Evolutionary conservation across 2,888 invertebrate species (phyloP), one percentile per base, ranked within the genome.

Genomic region (Limenitis camilla): DNA sequence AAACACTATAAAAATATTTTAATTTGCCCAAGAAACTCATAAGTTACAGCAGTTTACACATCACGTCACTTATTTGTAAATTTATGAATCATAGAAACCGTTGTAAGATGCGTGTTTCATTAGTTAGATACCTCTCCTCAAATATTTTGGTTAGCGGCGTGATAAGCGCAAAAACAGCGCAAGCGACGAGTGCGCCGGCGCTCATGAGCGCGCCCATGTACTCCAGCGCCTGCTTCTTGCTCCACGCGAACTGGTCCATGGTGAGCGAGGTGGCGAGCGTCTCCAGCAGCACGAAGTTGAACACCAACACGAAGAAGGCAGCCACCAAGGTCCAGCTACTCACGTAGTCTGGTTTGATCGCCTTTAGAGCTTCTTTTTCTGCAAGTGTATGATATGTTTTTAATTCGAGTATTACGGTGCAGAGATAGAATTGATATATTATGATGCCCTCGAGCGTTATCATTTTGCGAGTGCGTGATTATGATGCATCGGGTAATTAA

Each of bases 241-340:
- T 90, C 95, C 95, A 96, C 31, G 92, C 96, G 78, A 96, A 95
- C 83, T 95, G 95, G 74, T 96, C 95, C 93, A 95, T 95, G 31
- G 94, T 94, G 49, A 96, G 87, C 4, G 95, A 91, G 7, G 95
- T 94, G 27, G 93, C 95, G 61, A 95, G 88, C 43, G 96, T 95
- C 89, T 96, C 96, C 64, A 96, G 85, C 56, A 96, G 88, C 66
- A 96, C 95, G 79, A 96, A 96, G 85, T 95, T 95, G 76, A 95
- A 95, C 49, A 94, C 93, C 61, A 96, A 88, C 60, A 95, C 91
- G 75, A 95, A 95, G 77, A 96, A 96, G 9, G 94, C 93, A 40
- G 90, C 87, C 62, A 96, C 92, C 59, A 96, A 81, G 19, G 93
- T 92, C 93, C 94, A 94, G 40, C 93, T 90, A 52, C 93, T 92